Conservation (phyloP, 2,113 vertebrate genomes). For the Glareola pratincola region DNA sequence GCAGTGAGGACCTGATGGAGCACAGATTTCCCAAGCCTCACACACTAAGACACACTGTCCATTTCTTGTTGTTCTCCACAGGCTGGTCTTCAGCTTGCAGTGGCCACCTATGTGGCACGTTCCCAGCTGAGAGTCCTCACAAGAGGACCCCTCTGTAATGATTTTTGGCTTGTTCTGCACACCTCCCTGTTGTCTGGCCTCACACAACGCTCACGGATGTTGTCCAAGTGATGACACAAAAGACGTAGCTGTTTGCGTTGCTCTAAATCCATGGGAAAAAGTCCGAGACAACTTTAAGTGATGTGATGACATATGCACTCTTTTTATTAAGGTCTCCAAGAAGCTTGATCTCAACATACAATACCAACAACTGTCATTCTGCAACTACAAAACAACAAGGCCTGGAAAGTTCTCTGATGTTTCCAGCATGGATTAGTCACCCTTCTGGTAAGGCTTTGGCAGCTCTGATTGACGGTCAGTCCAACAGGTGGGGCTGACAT, state of each 20-base stretch:
- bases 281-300: neutral
- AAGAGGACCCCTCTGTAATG: neutral
- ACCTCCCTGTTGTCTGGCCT: neutral
- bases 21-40: neutral
- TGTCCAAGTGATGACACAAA: neutral
- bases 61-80: neutral
- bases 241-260: neutral
- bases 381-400: neutral
- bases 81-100: neutral
- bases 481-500: constrained; percentile 59
- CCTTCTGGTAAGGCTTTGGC: constrained; percentile 64
- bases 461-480: neutral
- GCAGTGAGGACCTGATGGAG: neutral
- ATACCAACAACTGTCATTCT: neutral
- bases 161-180: neutral
- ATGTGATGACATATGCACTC: neutral
- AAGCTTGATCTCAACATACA: neutral
- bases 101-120: neutral
- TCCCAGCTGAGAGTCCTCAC: neutral
- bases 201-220: neutral
- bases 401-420: constrained; percentile 2
- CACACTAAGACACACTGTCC: neutral
- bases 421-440: constrained; percentile 57
- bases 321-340: neutral
- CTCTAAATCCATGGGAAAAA: neutral